Evolutionary conservation across 2,888 invertebrate genomes (phyloP).

Genomic region (Mayetiola destructor): DNA sequence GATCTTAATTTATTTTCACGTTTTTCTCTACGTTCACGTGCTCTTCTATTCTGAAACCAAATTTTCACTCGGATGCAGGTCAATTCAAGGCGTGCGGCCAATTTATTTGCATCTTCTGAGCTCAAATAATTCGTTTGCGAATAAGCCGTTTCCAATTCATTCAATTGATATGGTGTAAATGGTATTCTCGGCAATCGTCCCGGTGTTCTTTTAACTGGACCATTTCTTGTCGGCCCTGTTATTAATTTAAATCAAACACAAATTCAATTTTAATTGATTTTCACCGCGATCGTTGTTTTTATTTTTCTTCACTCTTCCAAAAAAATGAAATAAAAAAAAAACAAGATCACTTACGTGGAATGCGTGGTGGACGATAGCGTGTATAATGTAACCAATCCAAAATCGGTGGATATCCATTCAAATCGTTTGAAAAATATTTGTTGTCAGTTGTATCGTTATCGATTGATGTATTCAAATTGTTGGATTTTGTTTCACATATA

Average conservation of each 20-base stretch:
- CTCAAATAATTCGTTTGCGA: conserved; percentile 48
- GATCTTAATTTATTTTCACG: no score
- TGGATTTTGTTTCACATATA: conserved; percentile 19
- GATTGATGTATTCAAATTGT: neutral
- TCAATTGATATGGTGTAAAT: conserved; percentile 49
- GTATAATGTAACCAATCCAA: conserved; percentile 53
- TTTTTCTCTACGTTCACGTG: conserved; percentile 56
- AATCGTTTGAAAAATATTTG: conserved; percentile 9
- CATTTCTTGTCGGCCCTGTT: conserved; percentile 28
- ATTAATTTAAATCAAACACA: neutral
- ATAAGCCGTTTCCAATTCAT: conserved; percentile 49
- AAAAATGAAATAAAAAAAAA: no score
- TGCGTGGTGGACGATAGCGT: conserved; percentile 53
- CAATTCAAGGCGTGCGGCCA: conserved; percentile 44
- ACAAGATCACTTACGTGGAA: conserved; percentile 41
- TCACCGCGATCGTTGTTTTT: no score
- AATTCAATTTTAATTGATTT: neutral
- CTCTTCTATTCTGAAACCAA: conserved; percentile 71
- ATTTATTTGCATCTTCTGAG: conserved; percentile 46
- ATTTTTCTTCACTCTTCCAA: no score
- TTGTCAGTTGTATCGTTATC: conserved; percentile 12
- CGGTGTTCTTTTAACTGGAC: conserved; percentile 39
- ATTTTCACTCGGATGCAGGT: conserved; percentile 55
- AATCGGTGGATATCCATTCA: conserved; percentile 23
- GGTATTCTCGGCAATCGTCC: conserved; percentile 53